phyloP scores from a whole-genome alignment of 2,797 vertebrate species.

The Peromyscus aztecus region DNA sequence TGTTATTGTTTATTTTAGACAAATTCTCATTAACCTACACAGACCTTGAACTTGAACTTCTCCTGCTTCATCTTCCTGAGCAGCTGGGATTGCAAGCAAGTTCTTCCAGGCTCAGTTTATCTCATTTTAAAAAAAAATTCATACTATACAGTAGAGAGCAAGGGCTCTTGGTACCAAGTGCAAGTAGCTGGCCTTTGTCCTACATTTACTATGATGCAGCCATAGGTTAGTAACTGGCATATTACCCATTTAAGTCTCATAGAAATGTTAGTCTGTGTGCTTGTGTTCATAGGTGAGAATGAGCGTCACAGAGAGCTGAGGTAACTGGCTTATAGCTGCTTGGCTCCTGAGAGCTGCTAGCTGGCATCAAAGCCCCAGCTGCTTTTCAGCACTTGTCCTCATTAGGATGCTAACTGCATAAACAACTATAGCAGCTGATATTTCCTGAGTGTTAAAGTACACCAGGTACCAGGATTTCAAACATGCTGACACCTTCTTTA shows the following conservation, averaged over 20 bases:
- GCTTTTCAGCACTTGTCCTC: fast-evolving
- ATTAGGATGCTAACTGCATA: fast-evolving
- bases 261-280: fast-evolving
- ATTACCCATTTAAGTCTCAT: fast-evolving
- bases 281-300: neutral
- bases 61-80: neutral
- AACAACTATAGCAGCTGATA: fast-evolving
- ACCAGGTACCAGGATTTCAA: neutral
- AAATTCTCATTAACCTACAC: neutral
- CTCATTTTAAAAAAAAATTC: neutral
- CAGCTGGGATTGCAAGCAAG: neutral
- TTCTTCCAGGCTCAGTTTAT: neutral
- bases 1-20: neutral
- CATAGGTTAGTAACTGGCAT: fast-evolving
- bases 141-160: neutral
- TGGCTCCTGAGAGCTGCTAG: neutral
- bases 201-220: fast-evolving
- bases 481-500: neutral
- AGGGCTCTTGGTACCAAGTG: neutral
- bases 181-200: fast-evolving
- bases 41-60: neutral
- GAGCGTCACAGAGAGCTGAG: neutral
- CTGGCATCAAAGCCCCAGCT: neutral
- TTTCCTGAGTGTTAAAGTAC: neutral
- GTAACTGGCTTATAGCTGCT: neutral